Percentiles rank a stretch among this genome's conserved stretches.
These are phyloP conservation scores for Cataglyphis albicans DNA, from an alignment of 2,888 invertebrate species.

Conservation along the genomic window DNA sequence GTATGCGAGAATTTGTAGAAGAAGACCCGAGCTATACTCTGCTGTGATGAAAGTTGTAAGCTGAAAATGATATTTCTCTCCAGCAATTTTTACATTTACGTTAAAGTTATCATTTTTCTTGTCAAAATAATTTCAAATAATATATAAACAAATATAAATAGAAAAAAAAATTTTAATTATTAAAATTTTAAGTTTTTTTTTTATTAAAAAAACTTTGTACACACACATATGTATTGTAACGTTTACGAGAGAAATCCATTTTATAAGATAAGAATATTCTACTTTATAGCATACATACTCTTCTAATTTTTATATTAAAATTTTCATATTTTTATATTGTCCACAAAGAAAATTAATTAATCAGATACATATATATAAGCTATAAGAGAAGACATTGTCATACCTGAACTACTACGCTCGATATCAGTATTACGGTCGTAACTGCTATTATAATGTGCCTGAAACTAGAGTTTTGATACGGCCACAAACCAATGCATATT, in stretches of 20 bases:
- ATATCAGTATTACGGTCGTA: not conserved
- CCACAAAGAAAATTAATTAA: not conserved
- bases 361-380: not conserved
- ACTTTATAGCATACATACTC: not conserved
- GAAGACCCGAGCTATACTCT: constrained; percentile 11
- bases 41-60: constrained; percentile 27
- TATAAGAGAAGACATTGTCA: not conserved
- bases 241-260: not conserved
- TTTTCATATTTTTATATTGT: not conserved
- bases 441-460: not conserved
- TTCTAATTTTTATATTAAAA: not conserved
- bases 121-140: not conserved
- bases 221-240: constrained; percentile 1
- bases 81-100: not conserved
- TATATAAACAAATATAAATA: not conserved
- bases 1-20: constrained; percentile 38
- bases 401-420: constrained; percentile 30
- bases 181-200: not conserved
- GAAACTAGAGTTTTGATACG: constrained; percentile 18
- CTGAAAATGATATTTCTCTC: constrained; percentile 41
- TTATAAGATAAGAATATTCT: not conserved
- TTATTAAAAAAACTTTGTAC: not conserved
- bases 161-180: not conserved
- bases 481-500: constrained; percentile 22
- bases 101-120: constrained; percentile 2